phyloP scores from a whole-genome alignment of 92 coral and sea anemone genomes.

The Siderastrea siderea region DNA sequence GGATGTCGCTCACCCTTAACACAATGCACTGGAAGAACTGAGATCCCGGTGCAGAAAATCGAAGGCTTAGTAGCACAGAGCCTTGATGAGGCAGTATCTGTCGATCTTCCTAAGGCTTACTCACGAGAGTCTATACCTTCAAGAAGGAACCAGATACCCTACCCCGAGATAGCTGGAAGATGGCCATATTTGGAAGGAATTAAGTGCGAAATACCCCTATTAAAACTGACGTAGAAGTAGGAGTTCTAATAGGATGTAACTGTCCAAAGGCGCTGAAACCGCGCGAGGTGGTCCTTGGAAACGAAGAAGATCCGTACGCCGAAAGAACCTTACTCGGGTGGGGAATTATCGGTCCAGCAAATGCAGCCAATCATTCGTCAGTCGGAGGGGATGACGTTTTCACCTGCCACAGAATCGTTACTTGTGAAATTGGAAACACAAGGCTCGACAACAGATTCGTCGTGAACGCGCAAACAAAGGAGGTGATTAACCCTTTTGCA shows the following conservation, averaged over 20 bases:
- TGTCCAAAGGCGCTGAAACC: constrained; percentile 53
- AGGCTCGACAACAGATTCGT: constrained; percentile 9
- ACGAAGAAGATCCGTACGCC: constrained; percentile 19
- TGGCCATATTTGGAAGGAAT: constrained; percentile 54
- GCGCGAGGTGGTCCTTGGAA: constrained; percentile 23
- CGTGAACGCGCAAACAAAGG: constrained; percentile 21
- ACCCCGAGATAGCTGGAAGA: constrained; percentile 34
- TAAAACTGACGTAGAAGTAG: constrained; percentile 11
- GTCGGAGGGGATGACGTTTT: constrained; percentile 9
- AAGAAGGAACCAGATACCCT: constrained; percentile 57
- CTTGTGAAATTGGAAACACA: constrained; percentile 8
- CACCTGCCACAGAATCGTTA: constrained; percentile 17
- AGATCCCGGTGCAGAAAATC: constrained; percentile 7
- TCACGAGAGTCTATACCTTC: constrained; percentile 31
- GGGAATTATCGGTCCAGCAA: constrained; percentile 53
- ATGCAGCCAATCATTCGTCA: not conserved
- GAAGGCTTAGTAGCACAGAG: constrained; percentile 25
- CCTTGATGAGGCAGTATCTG: constrained; percentile 9
- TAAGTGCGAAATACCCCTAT: constrained; percentile 30
- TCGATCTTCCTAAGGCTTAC: constrained; percentile 41
- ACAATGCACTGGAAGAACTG: constrained; percentile 36
- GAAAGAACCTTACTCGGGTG: constrained; percentile 52
- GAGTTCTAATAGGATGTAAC: constrained; percentile 33
- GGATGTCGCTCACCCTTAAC: constrained; percentile 19
- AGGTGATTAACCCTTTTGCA: constrained; percentile 35